Conservation (phyloP, 2,113 vertebrate species). For the Halcyon senegalensis region DNA sequence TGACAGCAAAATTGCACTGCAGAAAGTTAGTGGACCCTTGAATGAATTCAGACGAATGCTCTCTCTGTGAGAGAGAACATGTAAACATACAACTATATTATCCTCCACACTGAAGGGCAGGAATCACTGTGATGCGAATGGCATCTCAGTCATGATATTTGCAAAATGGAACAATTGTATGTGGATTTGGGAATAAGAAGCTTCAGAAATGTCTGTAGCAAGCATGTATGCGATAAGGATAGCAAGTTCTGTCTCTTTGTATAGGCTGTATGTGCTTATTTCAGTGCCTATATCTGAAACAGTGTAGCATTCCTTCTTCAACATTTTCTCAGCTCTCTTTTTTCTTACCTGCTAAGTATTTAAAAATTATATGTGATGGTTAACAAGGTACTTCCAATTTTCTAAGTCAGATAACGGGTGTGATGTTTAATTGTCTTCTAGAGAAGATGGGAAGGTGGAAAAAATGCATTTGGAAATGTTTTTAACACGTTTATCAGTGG, state of each 20-base stretch:
- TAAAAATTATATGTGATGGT: neutral
- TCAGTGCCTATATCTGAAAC: neutral
- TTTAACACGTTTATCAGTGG: neutral
- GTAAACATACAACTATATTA: neutral
- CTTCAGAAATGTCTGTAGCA: neutral
- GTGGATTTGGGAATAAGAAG: neutral
- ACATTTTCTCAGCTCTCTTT: neutral
- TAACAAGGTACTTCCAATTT: constrained; percentile 24
- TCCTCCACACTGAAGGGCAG: neutral
- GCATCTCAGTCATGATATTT: constrained; percentile 24
- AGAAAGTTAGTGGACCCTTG: neutral
- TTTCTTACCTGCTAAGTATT: constrained; percentile 23
- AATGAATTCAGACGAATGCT: neutral
- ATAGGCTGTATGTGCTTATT: neutral
- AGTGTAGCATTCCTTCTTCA: neutral
- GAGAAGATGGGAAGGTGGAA: neutral
- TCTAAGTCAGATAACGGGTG: neutral
- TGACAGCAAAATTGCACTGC: neutral
- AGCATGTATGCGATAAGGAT: neutral
- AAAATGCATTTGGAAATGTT: neutral
- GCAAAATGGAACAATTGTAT: constrained; percentile 33
- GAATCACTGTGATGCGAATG: neutral
- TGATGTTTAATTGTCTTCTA: constrained; percentile 10
- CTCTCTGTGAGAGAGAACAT: neutral
- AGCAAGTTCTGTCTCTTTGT: neutral